Conservation (phyloP, 2,797 vertebrate species). For the Molossus alvarezi region DNA sequence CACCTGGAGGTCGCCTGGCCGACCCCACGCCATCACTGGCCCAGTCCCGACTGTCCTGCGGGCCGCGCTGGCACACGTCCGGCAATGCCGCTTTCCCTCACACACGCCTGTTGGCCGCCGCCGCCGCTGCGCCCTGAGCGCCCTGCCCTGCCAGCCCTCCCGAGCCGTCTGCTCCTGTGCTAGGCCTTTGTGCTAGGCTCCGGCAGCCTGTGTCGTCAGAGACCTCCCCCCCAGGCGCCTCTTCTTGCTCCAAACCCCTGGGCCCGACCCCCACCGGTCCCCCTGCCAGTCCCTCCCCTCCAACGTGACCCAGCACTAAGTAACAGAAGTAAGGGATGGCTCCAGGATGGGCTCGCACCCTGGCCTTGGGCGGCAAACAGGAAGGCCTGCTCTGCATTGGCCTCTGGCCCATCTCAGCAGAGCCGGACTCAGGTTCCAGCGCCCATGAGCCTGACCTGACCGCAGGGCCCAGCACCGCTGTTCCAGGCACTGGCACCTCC, state of each 20-base stretch:
- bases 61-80: not conserved
- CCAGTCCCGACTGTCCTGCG: not conserved
- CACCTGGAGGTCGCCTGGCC: not conserved
- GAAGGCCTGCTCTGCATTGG: not conserved
- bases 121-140: not conserved
- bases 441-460: not conserved
- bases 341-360: not conserved
- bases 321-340: not conserved
- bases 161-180: not conserved
- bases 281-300: too few relatives aligned
- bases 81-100: not conserved
- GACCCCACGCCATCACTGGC: not conserved
- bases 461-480: rapidly evolving
- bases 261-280: rapidly evolving
- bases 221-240: not conserved
- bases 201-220: not conserved
- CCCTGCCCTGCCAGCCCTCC: too few relatives aligned
- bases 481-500: not conserved
- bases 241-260: not conserved
- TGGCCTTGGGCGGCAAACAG: rapidly evolving
- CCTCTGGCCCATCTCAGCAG: rapidly evolving
- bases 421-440: not conserved
- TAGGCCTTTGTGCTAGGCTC: not conserved
- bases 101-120: not conserved
- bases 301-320: rapidly evolving